A percentile compares a stretch with the other conserved stretches of the same genome.
phyloP scores from a whole-genome alignment of 1,140 invertebrate genomes.

The Ditylenchus dipsaci region DNA sequence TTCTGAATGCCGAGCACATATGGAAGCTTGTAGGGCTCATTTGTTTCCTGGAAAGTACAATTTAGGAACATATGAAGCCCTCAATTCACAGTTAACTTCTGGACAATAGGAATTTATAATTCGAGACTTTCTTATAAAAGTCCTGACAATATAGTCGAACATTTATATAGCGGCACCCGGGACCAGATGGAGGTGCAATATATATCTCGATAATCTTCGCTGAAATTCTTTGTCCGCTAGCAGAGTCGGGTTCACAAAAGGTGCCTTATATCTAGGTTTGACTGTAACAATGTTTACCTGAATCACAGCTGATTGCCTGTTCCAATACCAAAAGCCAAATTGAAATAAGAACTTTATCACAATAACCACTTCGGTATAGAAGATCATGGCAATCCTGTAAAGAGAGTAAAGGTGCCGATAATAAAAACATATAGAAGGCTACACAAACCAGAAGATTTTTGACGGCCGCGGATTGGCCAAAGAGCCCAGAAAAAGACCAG shows the following conservation, averaged over 20 bases:
- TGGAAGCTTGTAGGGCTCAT: constrained; percentile 68
- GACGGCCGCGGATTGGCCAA: constrained; percentile 88
- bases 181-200: too few relatives aligned
- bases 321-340: constrained; percentile 84
- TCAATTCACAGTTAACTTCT: too few relatives aligned
- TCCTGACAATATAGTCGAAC: too few relatives aligned
- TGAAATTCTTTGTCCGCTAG: too few relatives aligned
- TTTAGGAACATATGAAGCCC: too few relatives aligned
- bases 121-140: too few relatives aligned
- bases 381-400: constrained; percentile 79
- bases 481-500: constrained; percentile 97
- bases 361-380: constrained; percentile 92
- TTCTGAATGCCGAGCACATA: constrained; percentile 85
- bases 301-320: constrained; percentile 62
- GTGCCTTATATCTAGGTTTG: not conserved
- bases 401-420: constrained; percentile 65
- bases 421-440: constrained; percentile 66
- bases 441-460: constrained; percentile 63
- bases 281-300: constrained; percentile 22
- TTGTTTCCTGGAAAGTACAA: constrained; percentile 60
- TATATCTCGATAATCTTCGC: too few relatives aligned
- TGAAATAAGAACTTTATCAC: constrained; percentile 95
- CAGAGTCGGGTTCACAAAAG: too few relatives aligned
- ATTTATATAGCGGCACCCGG: too few relatives aligned
- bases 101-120: too few relatives aligned